Percentiles rank a stretch among this genome's conserved stretches.
Conservation (phyloP, 2,113 vertebrate genomes). For the Hystrix cristata region DNA sequence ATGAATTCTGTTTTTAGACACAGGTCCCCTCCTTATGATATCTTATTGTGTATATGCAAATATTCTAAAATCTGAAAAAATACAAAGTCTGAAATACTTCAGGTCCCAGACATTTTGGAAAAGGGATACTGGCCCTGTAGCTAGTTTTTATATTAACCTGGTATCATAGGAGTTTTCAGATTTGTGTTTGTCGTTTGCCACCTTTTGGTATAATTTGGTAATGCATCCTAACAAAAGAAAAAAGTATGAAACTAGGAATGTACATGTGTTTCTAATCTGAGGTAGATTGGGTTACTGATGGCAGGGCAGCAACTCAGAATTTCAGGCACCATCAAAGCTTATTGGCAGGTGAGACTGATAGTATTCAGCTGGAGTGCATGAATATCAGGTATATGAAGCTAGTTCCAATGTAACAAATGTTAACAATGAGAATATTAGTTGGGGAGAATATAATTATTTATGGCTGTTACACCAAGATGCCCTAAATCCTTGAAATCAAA, state of each 20-base stretch:
- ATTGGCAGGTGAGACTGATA: neutral
- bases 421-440: neutral
- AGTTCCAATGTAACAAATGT: neutral
- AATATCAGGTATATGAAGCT: neutral
- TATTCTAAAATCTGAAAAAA: neutral
- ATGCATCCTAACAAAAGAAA: slow-evolving; percentile 44
- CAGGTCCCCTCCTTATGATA: neutral
- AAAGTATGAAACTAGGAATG: neutral
- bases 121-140: neutral
- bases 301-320: slow-evolving; percentile 18
- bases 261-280: slow-evolving; percentile 7
- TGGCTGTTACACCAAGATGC: neutral
- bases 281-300: neutral
- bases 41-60: neutral
- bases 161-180: slow-evolving; percentile 13
- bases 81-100: neutral
- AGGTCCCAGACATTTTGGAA: neutral
- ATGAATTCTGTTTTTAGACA: neutral
- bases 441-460: neutral
- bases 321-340: neutral
- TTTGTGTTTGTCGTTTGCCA: slow-evolving; percentile 72
- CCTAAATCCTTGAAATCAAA: neutral
- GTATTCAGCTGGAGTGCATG: neutral
- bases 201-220: slow-evolving; percentile 67
- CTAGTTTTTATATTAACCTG: slow-evolving; percentile 8